Percentiles rank a stretch among this genome's conserved stretches.
phyloP scores from a whole-genome alignment of 23 tunicate species.

The Ascidia mentula region DNA sequence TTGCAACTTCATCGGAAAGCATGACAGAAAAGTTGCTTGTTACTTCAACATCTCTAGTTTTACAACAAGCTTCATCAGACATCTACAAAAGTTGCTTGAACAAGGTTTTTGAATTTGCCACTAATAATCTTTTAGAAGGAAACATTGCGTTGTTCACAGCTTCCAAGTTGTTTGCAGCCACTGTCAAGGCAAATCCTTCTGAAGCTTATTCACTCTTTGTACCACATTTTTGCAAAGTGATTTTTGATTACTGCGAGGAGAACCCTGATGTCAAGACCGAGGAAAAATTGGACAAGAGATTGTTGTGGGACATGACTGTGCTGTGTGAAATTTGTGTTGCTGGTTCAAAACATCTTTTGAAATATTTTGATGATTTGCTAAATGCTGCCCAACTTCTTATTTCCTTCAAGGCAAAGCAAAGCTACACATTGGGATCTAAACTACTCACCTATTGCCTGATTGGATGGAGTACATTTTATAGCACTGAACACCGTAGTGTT shows the following conservation, averaged over 20 bases:
- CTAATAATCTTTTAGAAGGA: slow-evolving; percentile 69
- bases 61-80: slow-evolving; percentile 52
- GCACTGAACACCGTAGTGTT: slow-evolving; percentile 47
- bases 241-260: slow-evolving; percentile 46
- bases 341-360: slow-evolving; percentile 35
- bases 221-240: slow-evolving; percentile 49
- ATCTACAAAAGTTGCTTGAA: slow-evolving; percentile 38
- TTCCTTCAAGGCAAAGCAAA: slow-evolving; percentile 53
- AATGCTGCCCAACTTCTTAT: slow-evolving; percentile 38
- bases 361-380: slow-evolving; percentile 44
- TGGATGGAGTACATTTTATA: slow-evolving; percentile 36
- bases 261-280: slow-evolving; percentile 50
- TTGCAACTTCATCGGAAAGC: slow-evolving; percentile 27
- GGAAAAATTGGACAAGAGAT: slow-evolving; percentile 80
- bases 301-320: slow-evolving; percentile 76
- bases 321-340: slow-evolving; percentile 43
- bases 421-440: slow-evolving; percentile 38
- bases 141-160: slow-evolving; percentile 42
- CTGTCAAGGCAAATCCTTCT: slow-evolving; percentile 64
- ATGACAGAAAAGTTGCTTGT: slow-evolving; percentile 41
- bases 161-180: slow-evolving; percentile 34
- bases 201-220: slow-evolving; percentile 51
- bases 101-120: slow-evolving; percentile 61
- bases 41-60: slow-evolving; percentile 36
- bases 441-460: slow-evolving; percentile 44